Evolutionary conservation across 2,113 vertebrate species (phyloP), one percentile per base, ranked within the genome.

Genomic region (Nannospalax galili): DNA sequence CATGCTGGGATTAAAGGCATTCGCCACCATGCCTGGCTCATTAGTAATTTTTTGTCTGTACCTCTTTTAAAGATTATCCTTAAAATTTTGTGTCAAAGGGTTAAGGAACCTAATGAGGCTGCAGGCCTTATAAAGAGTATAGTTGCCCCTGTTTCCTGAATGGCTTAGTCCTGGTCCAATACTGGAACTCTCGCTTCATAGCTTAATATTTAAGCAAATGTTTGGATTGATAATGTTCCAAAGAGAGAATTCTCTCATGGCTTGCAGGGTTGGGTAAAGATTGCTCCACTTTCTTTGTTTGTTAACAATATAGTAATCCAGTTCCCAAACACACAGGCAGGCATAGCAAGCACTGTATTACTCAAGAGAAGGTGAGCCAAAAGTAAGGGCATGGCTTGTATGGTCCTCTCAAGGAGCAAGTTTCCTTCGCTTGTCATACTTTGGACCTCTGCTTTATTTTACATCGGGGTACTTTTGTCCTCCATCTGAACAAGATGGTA

Each of bases 171-270:
- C 58, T 64, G 70, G 26, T 24, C 70, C 40, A 78, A 48, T 42
- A 40, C 16, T 65, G 52, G 64, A 72, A 32, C 9, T 32, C 12
- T 81, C 69, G 58, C 58, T 91, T 85, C 72, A 64, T 10, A 62
- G 91, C 16, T 96, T 94, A 91, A 91, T 89, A 40, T 92, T 97
- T 95, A 96, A 96, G 78, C 73, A 62, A 94, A 84, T 60, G 58
- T 91, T 90, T 60, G 65, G 24, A 20, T 16, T 78, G 85, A 28
- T 52, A 72, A 84, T 26, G 77, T 40, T 81, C 65, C 62, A 12
- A 35, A 87, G 80, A 60, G 6, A 35, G 74, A 80, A 14, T 86
- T 80, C 58, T 32, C 30, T 14, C 35, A 42, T 58, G 67, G 62
- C 48, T 45, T 78, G 58, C 62, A 91, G 84, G 42, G 40, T 70